These are phyloP conservation scores for Dryomyza anilis DNA, from an alignment of 2,888 invertebrate species.

Conservation along the genomic window DNA sequence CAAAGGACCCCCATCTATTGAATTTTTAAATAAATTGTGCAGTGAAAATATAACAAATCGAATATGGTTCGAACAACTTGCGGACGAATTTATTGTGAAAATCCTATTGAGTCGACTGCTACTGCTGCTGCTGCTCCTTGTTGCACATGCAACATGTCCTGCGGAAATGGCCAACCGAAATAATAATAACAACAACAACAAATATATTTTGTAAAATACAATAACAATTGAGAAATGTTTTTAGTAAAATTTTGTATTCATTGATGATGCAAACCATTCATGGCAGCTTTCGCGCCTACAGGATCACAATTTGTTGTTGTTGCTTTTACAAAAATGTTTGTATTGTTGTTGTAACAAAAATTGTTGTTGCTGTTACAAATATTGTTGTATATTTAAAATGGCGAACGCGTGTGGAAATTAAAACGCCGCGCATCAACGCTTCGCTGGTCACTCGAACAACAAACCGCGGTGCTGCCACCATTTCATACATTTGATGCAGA, in stretches of 20 bases:
- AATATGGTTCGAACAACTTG: neutral
- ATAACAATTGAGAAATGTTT: slow-evolving; percentile 13
- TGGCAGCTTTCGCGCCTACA: slow-evolving; percentile 21
- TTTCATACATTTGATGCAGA: neutral
- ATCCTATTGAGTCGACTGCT: neutral
- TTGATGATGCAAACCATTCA: slow-evolving; percentile 11
- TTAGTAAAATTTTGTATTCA: slow-evolving; percentile 1
- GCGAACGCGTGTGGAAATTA: slow-evolving; percentile 8
- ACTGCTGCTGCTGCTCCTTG: neutral
- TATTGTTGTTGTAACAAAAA: slow-evolving; percentile 12
- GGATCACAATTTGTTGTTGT: slow-evolving; percentile 4
- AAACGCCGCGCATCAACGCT: slow-evolving; percentile 18
- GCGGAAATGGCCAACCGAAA: slow-evolving; percentile 50
- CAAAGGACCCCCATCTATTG: too few relatives aligned
- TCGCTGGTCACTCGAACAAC: slow-evolving; percentile 1
- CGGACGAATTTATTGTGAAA: too few relatives aligned
- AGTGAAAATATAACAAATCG: neutral
- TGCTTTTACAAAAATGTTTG: too few relatives aligned
- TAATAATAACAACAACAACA: slow-evolving; percentile 28
- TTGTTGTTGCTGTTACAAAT: neutral
- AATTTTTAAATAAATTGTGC: neutral
- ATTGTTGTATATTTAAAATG: neutral
- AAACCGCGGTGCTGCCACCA: neutral
- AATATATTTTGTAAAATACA: slow-evolving; percentile 4
- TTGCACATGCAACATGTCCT: neutral